Evolutionary conservation across 2,888 invertebrate genomes (phyloP).

Genomic region (Tiliacea aurago): DNA sequence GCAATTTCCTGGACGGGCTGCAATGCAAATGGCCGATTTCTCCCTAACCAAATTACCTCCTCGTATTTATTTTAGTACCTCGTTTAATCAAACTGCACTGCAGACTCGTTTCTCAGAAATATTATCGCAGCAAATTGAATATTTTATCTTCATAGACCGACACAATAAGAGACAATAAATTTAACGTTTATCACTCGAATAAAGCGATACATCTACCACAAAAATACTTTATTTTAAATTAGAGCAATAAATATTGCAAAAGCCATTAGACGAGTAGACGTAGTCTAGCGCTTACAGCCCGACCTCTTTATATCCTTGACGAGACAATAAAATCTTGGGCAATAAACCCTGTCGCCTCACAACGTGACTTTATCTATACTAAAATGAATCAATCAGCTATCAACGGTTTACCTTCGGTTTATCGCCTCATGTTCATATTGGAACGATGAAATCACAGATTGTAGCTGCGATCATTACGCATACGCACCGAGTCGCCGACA

Average conservation of each 20-base stretch:
- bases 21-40: slow-evolving; percentile 76
- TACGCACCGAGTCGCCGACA: slow-evolving; percentile 49
- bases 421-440: slow-evolving; percentile 70
- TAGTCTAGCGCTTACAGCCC: slow-evolving; percentile 47
- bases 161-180: slow-evolving; percentile 54
- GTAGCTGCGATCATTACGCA: slow-evolving; percentile 63
- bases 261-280: slow-evolving; percentile 68
- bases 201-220: slow-evolving; percentile 62
- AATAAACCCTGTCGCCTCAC: slow-evolving; percentile 75
- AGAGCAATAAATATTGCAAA: slow-evolving; percentile 72
- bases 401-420: slow-evolving; percentile 75
- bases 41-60: slow-evolving; percentile 72
- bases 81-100: slow-evolving; percentile 61
- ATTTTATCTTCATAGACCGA: slow-evolving; percentile 50
- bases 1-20: slow-evolving; percentile 77
- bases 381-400: slow-evolving; percentile 85
- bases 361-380: slow-evolving; percentile 80
- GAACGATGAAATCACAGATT: slow-evolving; percentile 67
- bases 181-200: slow-evolving; percentile 54
- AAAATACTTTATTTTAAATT: slow-evolving; percentile 67
- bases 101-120: slow-evolving; percentile 52
- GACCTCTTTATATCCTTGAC: slow-evolving; percentile 73
- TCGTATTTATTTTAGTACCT: slow-evolving; percentile 72
- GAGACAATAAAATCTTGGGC: slow-evolving; percentile 81
- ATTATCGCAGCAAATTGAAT: slow-evolving; percentile 54